Evolutionary conservation across 2,113 vertebrate species (phyloP), one percentile per base, ranked within the genome.

Genomic region (Stegostoma tigrinum): DNA sequence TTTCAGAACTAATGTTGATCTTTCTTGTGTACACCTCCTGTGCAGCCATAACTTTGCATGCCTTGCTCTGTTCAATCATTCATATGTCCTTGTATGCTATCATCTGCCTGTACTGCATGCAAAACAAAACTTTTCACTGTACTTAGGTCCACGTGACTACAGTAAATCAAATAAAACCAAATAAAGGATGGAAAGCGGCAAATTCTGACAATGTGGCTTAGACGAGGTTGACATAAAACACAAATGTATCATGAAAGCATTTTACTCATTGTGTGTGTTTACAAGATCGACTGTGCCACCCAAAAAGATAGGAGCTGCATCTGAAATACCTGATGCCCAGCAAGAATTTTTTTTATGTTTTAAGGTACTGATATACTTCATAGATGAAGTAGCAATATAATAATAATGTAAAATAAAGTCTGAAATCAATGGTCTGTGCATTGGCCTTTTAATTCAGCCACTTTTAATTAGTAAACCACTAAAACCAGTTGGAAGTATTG

Each of bases 401-500:
- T 7, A 34, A 14, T 42, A 95, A 72, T 2, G 24, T 67, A n/a
- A 93, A 64, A 67, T 23, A 72, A 70, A 30, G 42, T 45, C 67
- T 24, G 7, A 45, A 15, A 48, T 72, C 10, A 21, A n/a, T 90
- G n/a, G 90, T n/a, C 67, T 52, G 45, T 1, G 15, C 42, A 52
- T 3, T 52, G 42, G 66, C 64, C 42, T 94, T 94, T 94, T 42
- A 94, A 94, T 17, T 12, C 94, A 95, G 68, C 94, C 42, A 95
- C 42, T 72, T 95, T 95, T 94, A 94, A 70, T 94, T 45, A 45
- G 5, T 23, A 75, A 95, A 95, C 68, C 42, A 95, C 68, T 17
- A 30, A 34, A 95, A 19, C 38, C 94, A 70, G 38, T 24, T 24
- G 66, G 38, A 38, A 66, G 55, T 42, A 23, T 17, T 72, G 38